These are phyloP conservation scores for Pegea sp. DNA, from an alignment of 23 tunicate species.

Conservation along the genomic window DNA sequence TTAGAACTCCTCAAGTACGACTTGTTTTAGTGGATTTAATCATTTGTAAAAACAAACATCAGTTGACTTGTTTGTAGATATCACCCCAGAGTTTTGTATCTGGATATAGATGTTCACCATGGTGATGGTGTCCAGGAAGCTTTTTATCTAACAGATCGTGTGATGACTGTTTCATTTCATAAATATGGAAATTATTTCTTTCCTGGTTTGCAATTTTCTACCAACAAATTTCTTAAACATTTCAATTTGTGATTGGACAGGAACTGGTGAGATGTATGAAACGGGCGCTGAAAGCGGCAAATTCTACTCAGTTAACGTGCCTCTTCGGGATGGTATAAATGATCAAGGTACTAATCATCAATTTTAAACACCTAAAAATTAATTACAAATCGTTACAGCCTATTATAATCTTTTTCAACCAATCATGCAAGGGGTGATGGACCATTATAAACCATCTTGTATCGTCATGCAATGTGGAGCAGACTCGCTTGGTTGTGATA, in stretches of 20 bases:
- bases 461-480: constrained; percentile 99
- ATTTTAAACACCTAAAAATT: too few species aligned
- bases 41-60: background rate
- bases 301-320: constrained; percentile 92
- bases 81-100: constrained; percentile 91
- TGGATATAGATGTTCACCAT: constrained; percentile 99
- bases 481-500: constrained; percentile 94
- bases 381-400: constrained; percentile 6
- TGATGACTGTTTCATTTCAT: constrained; percentile 99
- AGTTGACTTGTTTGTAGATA: constrained; percentile 6
- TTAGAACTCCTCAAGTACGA: constrained; percentile 64
- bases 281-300: constrained; percentile 87
- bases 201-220: constrained; percentile 17
- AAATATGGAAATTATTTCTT: constrained; percentile 96
- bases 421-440: constrained; percentile 82
- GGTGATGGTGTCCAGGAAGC: constrained; percentile 99
- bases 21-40: background rate
- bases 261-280: constrained; percentile 99
- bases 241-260: constrained; percentile 3
- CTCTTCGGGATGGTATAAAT: constrained; percentile 89
- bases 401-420: constrained; percentile 78
- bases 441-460: constrained; percentile 82
- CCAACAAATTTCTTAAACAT: background rate
- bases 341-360: constrained; percentile 39
- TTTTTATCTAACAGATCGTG: constrained; percentile 92